phyloP scores from a whole-genome alignment of 2,113 vertebrate genomes.

The Coreoperca whiteheadi region DNA sequence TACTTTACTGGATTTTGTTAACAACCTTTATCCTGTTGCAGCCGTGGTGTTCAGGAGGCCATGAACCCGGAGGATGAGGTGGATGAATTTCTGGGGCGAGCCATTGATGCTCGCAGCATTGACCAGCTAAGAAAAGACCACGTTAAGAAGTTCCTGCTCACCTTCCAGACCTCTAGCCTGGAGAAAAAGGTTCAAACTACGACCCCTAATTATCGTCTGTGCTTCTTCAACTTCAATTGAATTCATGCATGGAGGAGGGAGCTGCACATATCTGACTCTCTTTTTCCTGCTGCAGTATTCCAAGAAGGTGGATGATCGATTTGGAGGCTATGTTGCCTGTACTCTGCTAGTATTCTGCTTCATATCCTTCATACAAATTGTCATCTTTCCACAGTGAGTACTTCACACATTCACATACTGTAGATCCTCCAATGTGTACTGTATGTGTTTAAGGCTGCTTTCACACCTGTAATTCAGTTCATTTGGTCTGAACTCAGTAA shows the following conservation, averaged over 20 bases:
- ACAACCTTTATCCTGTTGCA: slow-evolving; percentile 58
- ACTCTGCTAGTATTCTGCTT: slow-evolving; percentile 95
- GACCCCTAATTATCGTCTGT: background rate
- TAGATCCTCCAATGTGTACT: background rate
- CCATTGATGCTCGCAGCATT: slow-evolving; percentile 96
- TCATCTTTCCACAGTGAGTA: slow-evolving; percentile 94
- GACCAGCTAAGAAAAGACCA: slow-evolving; percentile 98
- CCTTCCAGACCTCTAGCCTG: slow-evolving; percentile 93
- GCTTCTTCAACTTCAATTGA: background rate
- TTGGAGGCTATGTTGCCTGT: slow-evolving; percentile 94
- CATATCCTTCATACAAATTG: slow-evolving; percentile 94
- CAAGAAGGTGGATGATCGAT: slow-evolving; percentile 94
- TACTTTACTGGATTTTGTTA: background rate
- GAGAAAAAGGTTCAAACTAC: slow-evolving; percentile 91
- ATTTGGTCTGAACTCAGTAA: background rate
- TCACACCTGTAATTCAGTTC: background rate
- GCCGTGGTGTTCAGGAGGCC: slow-evolving; percentile 92
- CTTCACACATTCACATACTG: slow-evolving; percentile 2
- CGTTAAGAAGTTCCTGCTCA: slow-evolving; percentile 95
- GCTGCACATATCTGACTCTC: background rate
- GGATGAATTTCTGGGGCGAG: slow-evolving; percentile 94
- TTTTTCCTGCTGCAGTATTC: slow-evolving; percentile 86
- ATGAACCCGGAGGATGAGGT: slow-evolving; percentile 97
- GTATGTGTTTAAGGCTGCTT: background rate
- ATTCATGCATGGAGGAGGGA: background rate